Base-by-base conservation (phyloP, 2,113 vertebrate species). In the Nansenia antarctica region DNA sequence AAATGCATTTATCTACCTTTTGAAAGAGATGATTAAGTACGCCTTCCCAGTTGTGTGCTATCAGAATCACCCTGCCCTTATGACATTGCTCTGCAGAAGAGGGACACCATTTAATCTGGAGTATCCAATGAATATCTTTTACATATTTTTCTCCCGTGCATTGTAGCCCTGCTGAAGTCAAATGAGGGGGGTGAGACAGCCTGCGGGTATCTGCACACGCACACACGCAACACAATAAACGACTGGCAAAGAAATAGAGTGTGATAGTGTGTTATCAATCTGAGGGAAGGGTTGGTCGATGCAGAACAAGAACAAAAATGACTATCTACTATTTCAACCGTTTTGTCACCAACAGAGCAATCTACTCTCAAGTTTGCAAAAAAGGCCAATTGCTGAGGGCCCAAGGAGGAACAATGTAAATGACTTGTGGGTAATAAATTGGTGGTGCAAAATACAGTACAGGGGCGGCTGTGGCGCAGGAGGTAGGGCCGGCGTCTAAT, bases 81-180 rank as follows among this genome's bases (percentile, higher is more conserved):
- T 79, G 66, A 53, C 69, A 67, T 66, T 69, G 42, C 58, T 57
- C 30, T 42, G 6, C 30, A 77, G 53, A 72, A 70, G 69, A 79
- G 69, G 24, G 63, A 3, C 54, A 45, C 57, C 52, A 68, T 47
- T 69, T 73, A 58, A 39, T 77, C 76, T 67, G 53, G 55, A 72
- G 65, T 69, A 70, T 73, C 58, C 65, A 65, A 74, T 84, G 73
- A 84, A 88, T 82, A 80, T 80, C 65, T 77, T 70, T 78, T 78
- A 63, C 77, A 62, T 49, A 76, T 77, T 69, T 58, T 74, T 72
- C 69, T 80, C 63, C 45, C 67, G 34, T 15, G n/a, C 53, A 47
- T 83, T 67, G 77, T 65, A 77, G 70, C 53, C 6, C 72, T 31
- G 70, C 72, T 32, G 26, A 74, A 76, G 55, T 37, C 39, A 73